A percentile compares a stretch with the other conserved stretches of the same genome.
These are phyloP conservation scores for Bombus turneri DNA, from an alignment of 1,140 invertebrate genomes.

Conservation along the genomic window DNA sequence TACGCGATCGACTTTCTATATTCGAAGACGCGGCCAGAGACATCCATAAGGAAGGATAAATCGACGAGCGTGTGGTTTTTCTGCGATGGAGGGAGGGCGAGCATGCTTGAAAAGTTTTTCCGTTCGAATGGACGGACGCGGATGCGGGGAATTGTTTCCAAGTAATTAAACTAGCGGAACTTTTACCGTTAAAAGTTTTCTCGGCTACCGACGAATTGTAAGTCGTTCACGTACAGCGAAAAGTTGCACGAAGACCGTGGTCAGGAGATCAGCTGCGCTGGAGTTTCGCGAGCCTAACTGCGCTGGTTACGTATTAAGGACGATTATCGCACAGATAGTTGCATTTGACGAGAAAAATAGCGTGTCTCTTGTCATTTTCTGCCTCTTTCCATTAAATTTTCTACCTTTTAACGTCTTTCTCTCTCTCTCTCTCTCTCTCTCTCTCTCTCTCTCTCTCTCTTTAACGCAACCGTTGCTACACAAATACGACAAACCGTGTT, in stretches of 20 bases:
- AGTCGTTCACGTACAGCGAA: conserved; percentile 69
- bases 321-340: conserved; percentile 14
- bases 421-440: no score
- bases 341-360: neutral
- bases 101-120: conserved; percentile 29
- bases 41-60: conserved; percentile 17
- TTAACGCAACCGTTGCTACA: no score
- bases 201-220: conserved; percentile 34
- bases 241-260: conserved; percentile 67
- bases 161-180: conserved; percentile 81
- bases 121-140: neutral
- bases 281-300: neutral
- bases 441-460: no score
- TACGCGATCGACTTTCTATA: neutral
- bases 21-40: neutral
- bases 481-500: neutral
- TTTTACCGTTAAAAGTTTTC: conserved; percentile 80
- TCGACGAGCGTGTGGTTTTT: conserved; percentile 22
- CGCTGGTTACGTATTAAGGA: neutral
- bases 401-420: no score
- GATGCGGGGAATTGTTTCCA: conserved; percentile 78
- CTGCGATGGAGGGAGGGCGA: neutral
- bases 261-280: conserved; percentile 56
- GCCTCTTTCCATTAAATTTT: no score
- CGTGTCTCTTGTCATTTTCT: neutral